Conservation (phyloP, 2,888 invertebrate species). For the Eristalis intricaria region DNA sequence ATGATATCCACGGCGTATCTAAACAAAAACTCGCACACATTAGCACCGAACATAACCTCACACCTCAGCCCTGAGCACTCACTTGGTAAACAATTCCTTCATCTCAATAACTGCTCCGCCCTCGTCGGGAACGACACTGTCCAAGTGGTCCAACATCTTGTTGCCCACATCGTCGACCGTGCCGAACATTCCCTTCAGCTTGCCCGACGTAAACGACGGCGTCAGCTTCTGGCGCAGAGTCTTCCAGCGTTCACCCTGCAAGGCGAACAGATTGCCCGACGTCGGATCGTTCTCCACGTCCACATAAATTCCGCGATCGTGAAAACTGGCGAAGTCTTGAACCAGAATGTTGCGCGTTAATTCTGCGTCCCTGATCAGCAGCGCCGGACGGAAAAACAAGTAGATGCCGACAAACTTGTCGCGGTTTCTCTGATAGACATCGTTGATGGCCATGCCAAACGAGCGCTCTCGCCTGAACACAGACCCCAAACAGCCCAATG, state of each 20-base stretch:
- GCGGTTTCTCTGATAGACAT: conserved; percentile 82
- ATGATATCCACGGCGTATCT: conserved; percentile 82
- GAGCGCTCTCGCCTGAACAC: conserved; percentile 84
- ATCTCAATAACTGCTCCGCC: conserved; percentile 81
- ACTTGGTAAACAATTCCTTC: conserved; percentile 76
- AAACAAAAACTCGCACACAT: not conserved
- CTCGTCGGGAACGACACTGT: conserved; percentile 76
- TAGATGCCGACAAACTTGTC: conserved; percentile 84
- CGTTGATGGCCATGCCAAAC: conserved; percentile 85
- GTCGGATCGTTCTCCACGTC: conserved; percentile 85
- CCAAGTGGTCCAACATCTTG: conserved; percentile 82
- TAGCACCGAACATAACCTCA: not conserved
- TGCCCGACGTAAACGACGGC: conserved; percentile 86
- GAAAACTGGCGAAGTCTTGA: conserved; percentile 85
- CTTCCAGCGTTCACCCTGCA: conserved; percentile 83
- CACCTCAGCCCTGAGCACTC: conserved; percentile 61
- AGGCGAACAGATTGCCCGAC: conserved; percentile 83
- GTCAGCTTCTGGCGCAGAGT: conserved; percentile 84
- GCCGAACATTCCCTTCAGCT: conserved; percentile 85
- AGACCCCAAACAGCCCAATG: conserved; percentile 85
- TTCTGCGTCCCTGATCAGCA: conserved; percentile 85
- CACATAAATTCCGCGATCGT: conserved; percentile 85
- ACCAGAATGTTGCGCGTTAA: conserved; percentile 84
- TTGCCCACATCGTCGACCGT: conserved; percentile 84
- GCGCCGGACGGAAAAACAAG: conserved; percentile 84